Conservation (phyloP, 2,113 vertebrate species). For the Cottus gobio region DNA sequence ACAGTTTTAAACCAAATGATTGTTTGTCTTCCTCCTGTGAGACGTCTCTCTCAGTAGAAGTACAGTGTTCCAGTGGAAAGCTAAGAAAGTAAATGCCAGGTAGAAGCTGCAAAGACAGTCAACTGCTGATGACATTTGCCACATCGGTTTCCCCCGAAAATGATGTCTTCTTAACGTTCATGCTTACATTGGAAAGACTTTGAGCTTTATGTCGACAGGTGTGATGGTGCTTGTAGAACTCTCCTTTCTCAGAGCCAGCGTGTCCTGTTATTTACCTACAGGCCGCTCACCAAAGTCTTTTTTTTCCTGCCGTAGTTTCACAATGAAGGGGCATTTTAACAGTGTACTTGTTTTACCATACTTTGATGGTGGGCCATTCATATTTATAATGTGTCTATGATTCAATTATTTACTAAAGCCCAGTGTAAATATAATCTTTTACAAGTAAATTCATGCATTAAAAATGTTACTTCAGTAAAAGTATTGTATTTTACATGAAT, state of each 20-base stretch:
- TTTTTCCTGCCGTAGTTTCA: no score
- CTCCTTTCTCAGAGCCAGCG: slow-evolving; percentile 32
- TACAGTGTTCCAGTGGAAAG: background rate
- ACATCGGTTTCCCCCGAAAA: background rate
- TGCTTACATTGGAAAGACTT: background rate
- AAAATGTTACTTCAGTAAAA: no score
- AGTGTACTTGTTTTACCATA: no score
- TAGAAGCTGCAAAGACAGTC: background rate
- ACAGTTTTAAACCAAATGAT: background rate
- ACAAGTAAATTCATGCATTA: no score
- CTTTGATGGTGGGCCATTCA: no score
- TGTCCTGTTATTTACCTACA: no score
- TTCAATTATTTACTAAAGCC: no score
- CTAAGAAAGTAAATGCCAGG: background rate
- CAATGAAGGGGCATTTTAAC: no score
- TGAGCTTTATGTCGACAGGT: slow-evolving; percentile 4
- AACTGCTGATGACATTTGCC: background rate
- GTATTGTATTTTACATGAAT: no score
- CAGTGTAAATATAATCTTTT: no score
- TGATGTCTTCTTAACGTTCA: background rate
- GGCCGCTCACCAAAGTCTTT: no score
- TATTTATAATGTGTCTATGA: no score
- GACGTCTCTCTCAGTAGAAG: background rate
- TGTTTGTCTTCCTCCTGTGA: background rate
- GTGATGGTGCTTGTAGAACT: slow-evolving; percentile 7